phyloP scores from a whole-genome alignment of 2,797 vertebrate species.

The Hoplostethus mediterraneus region DNA sequence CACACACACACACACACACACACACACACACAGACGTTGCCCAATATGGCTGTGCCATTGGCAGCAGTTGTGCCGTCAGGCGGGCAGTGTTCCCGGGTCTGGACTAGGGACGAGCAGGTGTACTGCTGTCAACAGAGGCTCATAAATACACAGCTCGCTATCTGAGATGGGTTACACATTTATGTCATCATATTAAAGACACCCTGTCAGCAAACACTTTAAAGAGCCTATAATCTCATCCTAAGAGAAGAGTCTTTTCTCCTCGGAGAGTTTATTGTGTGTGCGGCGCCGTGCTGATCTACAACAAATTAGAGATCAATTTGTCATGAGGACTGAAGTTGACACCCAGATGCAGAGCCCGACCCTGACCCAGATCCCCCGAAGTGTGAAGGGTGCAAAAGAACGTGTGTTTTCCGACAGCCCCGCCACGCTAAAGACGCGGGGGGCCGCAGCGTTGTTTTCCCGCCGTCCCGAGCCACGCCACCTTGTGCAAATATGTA shows the following conservation, averaged over 20 bases:
- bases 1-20: conserved; percentile 2
- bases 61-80: conserved; percentile 37
- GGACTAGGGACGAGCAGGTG: conserved; percentile 65
- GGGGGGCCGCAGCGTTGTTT: conserved; percentile 16
- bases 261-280: neutral
- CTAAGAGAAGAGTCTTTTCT: conserved; percentile 29
- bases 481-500: conserved; percentile 66
- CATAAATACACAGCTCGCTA: conserved; percentile 60
- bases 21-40: conserved; percentile 35
- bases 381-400: conserved; percentile 5
- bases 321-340: neutral
- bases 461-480: conserved; percentile 19
- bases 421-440: neutral
- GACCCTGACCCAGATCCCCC: neutral
- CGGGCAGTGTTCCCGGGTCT: conserved; percentile 41
- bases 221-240: conserved; percentile 42
- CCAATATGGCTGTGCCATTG: conserved; percentile 57
- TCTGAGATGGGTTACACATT: conserved; percentile 52
- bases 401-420: neutral
- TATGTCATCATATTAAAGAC: conserved; percentile 71
- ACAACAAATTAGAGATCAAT: conserved; percentile 33
- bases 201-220: conserved; percentile 67
- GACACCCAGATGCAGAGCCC: conserved; percentile 23
- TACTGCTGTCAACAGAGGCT: conserved; percentile 70
- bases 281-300: conserved; percentile 20